These are phyloP conservation scores for Spodoptera frugiperda DNA, from an alignment of 1,140 invertebrate species.

Conservation along the genomic window DNA sequence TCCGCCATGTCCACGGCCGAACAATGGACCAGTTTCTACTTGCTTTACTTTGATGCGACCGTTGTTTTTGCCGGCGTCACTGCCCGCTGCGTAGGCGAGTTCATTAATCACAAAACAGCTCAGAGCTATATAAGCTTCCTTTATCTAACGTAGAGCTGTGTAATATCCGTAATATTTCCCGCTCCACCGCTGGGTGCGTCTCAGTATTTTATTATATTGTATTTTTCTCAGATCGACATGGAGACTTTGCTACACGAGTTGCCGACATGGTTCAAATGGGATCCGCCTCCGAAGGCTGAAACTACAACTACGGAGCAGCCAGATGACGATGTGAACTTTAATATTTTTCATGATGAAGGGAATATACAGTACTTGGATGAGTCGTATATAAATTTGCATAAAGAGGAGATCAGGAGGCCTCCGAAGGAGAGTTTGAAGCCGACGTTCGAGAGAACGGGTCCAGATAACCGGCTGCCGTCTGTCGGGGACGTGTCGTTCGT, in stretches of 20 bases:
- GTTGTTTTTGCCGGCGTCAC: conserved; percentile 70
- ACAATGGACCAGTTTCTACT: conserved; percentile 63
- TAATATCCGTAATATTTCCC: conserved; percentile 56
- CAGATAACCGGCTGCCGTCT: conserved; percentile 77
- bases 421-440: conserved; percentile 72
- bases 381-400: conserved; percentile 80
- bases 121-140: conserved; percentile 72
- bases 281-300: conserved; percentile 73
- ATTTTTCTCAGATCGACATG: conserved; percentile 73
- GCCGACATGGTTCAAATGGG: conserved; percentile 82
- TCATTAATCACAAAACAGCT: conserved; percentile 80
- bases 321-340: conserved; percentile 75
- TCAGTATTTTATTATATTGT: conserved; percentile 30
- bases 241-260: conserved; percentile 72
- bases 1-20: conserved; percentile 50
- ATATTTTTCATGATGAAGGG: conserved; percentile 77
- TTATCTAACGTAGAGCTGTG: conserved; percentile 58
- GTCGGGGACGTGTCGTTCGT: conserved; percentile 86
- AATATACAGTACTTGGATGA: conserved; percentile 82
- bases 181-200: conserved; percentile 39
- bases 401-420: conserved; percentile 79
- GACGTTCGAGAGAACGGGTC: conserved; percentile 77
- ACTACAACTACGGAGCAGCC: conserved; percentile 72
- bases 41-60: conserved; percentile 66
- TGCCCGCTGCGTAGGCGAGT: conserved; percentile 64